Percentiles rank a stretch among this genome's conserved stretches.
Conservation (phyloP, 2,113 vertebrate species). For the Pampusana beccarii region DNA sequence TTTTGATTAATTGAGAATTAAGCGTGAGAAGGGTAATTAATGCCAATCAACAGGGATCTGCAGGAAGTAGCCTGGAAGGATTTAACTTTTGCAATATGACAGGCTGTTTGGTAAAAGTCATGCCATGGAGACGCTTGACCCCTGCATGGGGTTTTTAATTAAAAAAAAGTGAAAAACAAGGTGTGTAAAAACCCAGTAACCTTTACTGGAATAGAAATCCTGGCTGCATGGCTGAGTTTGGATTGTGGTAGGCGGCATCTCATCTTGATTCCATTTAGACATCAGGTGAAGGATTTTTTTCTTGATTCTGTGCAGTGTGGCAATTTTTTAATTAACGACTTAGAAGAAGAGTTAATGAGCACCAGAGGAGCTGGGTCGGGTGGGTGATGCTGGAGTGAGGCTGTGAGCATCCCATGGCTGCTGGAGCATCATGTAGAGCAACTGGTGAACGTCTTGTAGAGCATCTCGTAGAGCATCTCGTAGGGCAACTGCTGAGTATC, state of each 20-base stretch:
- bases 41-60: neutral
- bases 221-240: neutral
- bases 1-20: slow-evolving; percentile 33
- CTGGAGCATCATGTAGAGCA: too few species aligned
- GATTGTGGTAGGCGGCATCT: neutral
- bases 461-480: too few species aligned
- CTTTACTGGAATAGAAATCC: fast-evolving
- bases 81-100: neutral
- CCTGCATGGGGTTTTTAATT: neutral
- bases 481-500: too few species aligned
- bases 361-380: fast-evolving
- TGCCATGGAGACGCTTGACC: too few species aligned
- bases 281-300: neutral
- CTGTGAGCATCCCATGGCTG: fast-evolving
- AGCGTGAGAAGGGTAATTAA: neutral
- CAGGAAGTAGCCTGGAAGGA: neutral
- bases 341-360: neutral
- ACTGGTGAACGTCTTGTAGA: too few species aligned
- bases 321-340: neutral
- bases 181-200: neutral
- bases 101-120: too few species aligned
- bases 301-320: fast-evolving
- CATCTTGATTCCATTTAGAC: neutral
- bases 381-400: neutral
- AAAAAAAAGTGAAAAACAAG: fast-evolving